These are phyloP conservation scores for Nicator chloris DNA, from an alignment of 2,113 vertebrate species.

Conservation along the genomic window DNA sequence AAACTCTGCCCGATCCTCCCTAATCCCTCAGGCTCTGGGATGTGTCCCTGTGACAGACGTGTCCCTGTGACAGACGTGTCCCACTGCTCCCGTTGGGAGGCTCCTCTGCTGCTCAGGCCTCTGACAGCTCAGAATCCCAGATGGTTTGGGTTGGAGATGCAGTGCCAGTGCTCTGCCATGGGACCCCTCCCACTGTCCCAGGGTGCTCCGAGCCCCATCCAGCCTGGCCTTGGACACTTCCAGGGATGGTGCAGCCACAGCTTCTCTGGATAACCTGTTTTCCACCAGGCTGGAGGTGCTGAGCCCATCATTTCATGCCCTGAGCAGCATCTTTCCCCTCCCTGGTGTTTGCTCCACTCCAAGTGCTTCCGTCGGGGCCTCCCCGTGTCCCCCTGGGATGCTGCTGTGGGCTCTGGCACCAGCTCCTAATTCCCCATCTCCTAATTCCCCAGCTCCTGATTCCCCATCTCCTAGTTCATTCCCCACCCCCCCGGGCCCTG, in stretches of 20 bases:
- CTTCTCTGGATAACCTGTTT: neutral
- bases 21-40: neutral
- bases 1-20: fast-evolving
- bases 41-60: fast-evolving
- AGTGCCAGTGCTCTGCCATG: neutral
- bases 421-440: neutral
- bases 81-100: neutral
- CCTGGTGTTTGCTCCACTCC: fast-evolving
- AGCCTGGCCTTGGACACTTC: neutral
- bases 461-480: no score
- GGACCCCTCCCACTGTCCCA: neutral
- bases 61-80: fast-evolving
- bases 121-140: neutral
- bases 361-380: fast-evolving
- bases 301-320: neutral
- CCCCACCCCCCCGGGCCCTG: neutral
- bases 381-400: fast-evolving
- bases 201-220: neutral
- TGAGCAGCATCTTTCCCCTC: neutral
- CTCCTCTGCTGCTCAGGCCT: neutral
- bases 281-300: neutral
- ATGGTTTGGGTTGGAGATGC: neutral
- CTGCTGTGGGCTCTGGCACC: neutral
- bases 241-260: neutral
- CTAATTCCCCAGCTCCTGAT: neutral